A percentile compares a stretch with the other conserved stretches of the same genome.
phyloP scores from a whole-genome alignment of 2,888 invertebrate genomes.

The Odontocolon sp. region DNA sequence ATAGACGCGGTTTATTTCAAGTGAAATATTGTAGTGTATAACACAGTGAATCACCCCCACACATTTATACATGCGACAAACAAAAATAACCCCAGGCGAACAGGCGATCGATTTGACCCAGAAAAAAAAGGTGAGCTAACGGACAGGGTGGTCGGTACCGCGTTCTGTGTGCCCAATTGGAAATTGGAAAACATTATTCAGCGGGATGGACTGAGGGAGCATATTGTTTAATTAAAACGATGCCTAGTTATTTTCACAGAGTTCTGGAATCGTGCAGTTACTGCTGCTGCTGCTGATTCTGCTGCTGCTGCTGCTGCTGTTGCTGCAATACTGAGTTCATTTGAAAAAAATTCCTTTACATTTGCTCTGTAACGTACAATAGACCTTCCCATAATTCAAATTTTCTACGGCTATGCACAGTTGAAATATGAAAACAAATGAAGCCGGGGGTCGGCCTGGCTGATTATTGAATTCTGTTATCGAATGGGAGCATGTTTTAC shows the following conservation, averaged over 20 bases:
- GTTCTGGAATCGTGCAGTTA: slow-evolving; percentile 9
- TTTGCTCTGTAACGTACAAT: no score
- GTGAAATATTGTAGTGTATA: no score
- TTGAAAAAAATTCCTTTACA: no score
- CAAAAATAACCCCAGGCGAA: slow-evolving; percentile 3
- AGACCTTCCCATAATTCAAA: no score
- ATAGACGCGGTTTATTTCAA: slow-evolving; percentile 2
- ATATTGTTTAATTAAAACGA: slow-evolving; percentile 39
- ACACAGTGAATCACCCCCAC: not conserved
- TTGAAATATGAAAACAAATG: no score
- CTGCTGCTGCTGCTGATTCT: no score
- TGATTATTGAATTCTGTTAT: no score
- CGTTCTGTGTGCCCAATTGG: slow-evolving; percentile 14
- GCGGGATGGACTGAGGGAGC: not conserved
- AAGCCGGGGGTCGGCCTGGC: no score
- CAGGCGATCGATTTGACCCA: slow-evolving; percentile 33
- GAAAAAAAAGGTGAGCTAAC: slow-evolving; percentile 26
- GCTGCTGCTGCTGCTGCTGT: no score
- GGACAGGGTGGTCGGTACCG: not conserved
- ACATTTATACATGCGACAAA: not conserved
- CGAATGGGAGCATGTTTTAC: no score
- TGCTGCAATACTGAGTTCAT: no score
- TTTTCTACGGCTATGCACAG: no score
- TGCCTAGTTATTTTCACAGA: slow-evolving; percentile 17
- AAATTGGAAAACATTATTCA: slow-evolving; percentile 48